phyloP scores from a whole-genome alignment of 2,113 vertebrate species.

The Forbesichthys papilliferus region DNA sequence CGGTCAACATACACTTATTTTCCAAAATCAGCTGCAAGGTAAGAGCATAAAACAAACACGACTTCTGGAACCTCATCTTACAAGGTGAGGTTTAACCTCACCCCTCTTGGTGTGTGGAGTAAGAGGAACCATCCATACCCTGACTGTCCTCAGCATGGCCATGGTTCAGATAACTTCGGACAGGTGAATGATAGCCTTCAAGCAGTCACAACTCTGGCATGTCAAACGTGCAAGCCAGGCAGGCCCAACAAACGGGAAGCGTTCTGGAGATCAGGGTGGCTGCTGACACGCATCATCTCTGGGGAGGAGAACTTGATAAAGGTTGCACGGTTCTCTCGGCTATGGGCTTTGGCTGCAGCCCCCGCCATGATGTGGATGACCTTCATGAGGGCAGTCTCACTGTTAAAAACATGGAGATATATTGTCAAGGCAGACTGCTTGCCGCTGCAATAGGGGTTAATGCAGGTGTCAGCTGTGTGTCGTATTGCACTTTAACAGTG shows the following conservation, averaged over 20 bases:
- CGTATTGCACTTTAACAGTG: too few relatives aligned
- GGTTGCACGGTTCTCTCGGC: slow-evolving; percentile 65
- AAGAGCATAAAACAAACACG: slow-evolving; percentile 62
- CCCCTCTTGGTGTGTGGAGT: slow-evolving; percentile 1
- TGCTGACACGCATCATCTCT: slow-evolving; percentile 76
- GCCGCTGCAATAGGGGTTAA: too few relatives aligned
- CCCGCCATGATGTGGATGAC: slow-evolving; percentile 74
- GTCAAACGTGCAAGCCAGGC: slow-evolving; percentile 35
- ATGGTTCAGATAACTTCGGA: background rate
- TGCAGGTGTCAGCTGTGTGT: too few relatives aligned
- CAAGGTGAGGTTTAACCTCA: slow-evolving; percentile 33
- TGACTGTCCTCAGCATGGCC: slow-evolving; percentile 1
- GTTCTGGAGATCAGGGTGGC: slow-evolving; percentile 66
- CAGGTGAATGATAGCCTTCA: background rate
- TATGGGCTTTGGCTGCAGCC: slow-evolving; percentile 71
- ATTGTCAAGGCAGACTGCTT: background rate
- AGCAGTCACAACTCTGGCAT: background rate
- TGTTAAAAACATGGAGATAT: slow-evolving; percentile 33
- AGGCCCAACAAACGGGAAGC: slow-evolving; percentile 49
- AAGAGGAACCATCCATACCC: slow-evolving; percentile 3
- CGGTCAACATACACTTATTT: slow-evolving; percentile 46
- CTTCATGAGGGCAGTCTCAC: slow-evolving; percentile 69
- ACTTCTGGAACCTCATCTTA: slow-evolving; percentile 2
- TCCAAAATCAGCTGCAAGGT: slow-evolving; percentile 57
- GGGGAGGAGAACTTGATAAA: slow-evolving; percentile 82